phyloP scores from a whole-genome alignment of 2,113 vertebrate genomes.

The Capreolus pygargus region DNA sequence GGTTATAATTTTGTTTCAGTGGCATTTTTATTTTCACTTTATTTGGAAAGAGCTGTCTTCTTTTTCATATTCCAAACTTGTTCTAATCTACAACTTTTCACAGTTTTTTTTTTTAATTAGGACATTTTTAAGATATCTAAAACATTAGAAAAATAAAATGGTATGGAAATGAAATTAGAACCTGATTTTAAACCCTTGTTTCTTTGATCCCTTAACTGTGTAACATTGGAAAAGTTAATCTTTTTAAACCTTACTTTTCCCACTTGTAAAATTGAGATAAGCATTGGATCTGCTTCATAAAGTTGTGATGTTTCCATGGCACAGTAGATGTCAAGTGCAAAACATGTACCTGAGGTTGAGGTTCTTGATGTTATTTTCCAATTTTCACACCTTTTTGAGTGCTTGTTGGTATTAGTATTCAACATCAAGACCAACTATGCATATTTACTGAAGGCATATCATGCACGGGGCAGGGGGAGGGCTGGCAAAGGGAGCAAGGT shows the following conservation, averaged over 20 bases:
- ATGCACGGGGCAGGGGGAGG: neutral
- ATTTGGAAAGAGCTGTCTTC: neutral
- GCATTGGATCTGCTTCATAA: neutral
- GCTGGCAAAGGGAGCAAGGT: neutral
- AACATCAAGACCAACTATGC: neutral
- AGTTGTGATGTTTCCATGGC: neutral
- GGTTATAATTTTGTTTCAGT: neutral
- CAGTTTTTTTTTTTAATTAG: neutral
- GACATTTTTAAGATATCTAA: neutral
- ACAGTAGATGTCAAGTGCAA: no score
- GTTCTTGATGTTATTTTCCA: neutral
- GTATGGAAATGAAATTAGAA: neutral
- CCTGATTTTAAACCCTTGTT: neutral
- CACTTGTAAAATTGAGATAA: neutral
- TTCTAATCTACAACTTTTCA: neutral
- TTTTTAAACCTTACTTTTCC: neutral
- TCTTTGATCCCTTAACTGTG: neutral
- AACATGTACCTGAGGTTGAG: neutral
- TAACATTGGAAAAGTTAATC: neutral
- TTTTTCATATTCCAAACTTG: neutral
- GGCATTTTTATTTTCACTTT: neutral
- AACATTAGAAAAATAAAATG: neutral
- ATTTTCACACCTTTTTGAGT: neutral
- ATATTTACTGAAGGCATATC: neutral
- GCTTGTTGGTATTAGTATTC: neutral